These are phyloP conservation scores for Ailurus styani DNA, from an alignment of 2,113 vertebrate species.

Conservation along the genomic window DNA sequence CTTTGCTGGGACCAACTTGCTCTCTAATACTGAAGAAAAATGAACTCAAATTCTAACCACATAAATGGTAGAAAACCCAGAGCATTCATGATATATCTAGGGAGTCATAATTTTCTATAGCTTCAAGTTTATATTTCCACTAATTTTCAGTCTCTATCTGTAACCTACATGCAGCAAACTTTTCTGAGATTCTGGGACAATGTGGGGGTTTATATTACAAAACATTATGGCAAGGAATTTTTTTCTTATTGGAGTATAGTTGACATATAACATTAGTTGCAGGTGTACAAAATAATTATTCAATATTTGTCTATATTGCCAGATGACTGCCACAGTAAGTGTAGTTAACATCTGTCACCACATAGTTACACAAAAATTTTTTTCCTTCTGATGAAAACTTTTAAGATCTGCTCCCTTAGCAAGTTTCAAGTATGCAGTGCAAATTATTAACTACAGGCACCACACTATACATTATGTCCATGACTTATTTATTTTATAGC, in stretches of 20 bases:
- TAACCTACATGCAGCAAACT: not conserved
- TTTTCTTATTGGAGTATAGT: not conserved
- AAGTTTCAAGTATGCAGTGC: not conserved
- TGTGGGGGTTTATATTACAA: not conserved
- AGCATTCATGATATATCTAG: not conserved
- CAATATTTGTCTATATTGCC: not conserved
- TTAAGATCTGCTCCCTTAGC: not conserved
- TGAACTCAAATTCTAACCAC: not conserved
- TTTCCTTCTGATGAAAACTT: not conserved
- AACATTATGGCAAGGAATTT: not conserved
- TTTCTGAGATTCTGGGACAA: not conserved
- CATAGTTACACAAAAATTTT: not conserved
- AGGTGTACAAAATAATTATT: not conserved
- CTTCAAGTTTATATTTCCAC: not conserved
- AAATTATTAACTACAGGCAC: not conserved
- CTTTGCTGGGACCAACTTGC: not conserved
- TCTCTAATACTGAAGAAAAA: not conserved
- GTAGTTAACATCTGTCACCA: not conserved
- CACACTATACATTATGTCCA: not conserved
- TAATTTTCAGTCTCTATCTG: not conserved
- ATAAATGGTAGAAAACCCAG: not conserved
- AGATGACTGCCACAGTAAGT: not conserved
- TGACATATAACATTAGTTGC: not conserved
- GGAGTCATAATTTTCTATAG: not conserved
- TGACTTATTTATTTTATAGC: not conserved